Evolutionary conservation across 2,797 vertebrate species (phyloP).

Genomic region (Anomalospiza imberbis): DNA sequence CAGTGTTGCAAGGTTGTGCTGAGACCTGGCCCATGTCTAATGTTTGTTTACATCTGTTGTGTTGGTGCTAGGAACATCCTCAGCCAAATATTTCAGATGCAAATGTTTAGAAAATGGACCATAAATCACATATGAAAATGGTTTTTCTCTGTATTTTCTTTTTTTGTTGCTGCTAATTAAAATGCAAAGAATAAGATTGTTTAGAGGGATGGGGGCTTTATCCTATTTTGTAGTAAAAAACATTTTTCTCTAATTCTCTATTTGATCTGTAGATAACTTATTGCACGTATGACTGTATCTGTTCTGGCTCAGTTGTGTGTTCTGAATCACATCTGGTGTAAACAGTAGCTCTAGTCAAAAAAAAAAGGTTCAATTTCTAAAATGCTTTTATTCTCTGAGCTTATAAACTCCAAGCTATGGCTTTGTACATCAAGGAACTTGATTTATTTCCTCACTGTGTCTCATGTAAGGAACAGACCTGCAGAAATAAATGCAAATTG

Average conservation of each 20-base stretch:
- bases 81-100: background rate
- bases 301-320: background rate
- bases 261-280: background rate
- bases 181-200: background rate
- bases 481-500: background rate
- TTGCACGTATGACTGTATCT: background rate
- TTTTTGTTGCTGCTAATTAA: background rate
- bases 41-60: background rate
- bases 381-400: background rate
- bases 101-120: background rate
- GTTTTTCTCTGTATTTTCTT: background rate
- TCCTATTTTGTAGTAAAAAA: background rate
- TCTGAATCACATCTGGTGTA: background rate
- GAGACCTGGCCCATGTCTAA: background rate
- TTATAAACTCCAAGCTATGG: background rate
- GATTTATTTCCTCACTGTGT: background rate
- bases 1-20: rapidly evolving
- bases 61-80: background rate
- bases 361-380: background rate
- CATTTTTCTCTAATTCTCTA: background rate
- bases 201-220: rapidly evolving
- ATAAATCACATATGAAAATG: background rate
- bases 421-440: background rate
- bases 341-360: background rate
- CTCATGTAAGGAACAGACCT: background rate